These are phyloP conservation scores for Lumbricus terrestris DNA, from an alignment of 2,888 invertebrate genomes.

Conservation along the genomic window DNA sequence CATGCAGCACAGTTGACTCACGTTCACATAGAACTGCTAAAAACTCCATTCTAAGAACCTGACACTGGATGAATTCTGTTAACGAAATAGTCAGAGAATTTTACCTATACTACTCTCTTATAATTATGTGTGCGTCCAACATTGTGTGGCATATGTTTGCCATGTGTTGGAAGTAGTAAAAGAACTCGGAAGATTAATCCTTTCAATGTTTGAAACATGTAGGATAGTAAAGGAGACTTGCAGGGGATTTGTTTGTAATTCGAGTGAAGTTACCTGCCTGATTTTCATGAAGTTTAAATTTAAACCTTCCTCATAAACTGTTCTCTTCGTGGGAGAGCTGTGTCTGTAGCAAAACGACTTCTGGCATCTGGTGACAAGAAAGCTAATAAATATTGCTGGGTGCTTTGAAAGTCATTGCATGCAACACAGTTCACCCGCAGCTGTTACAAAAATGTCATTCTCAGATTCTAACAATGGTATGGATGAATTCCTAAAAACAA, in stretches of 20 bases:
- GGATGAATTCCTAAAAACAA: background rate
- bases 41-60: background rate
- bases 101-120: too few relatives aligned
- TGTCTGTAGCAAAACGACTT: background rate
- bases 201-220: too few relatives aligned
- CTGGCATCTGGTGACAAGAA: background rate
- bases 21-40: background rate
- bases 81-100: too few relatives aligned
- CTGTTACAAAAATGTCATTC: background rate
- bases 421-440: background rate
- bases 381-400: background rate
- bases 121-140: too few relatives aligned
- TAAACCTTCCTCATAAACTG: background rate
- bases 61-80: background rate
- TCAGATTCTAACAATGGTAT: background rate
- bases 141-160: too few relatives aligned
- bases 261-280: background rate
- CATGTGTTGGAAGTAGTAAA: too few relatives aligned
- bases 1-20: background rate
- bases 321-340: background rate
- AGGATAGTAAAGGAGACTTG: too few relatives aligned
- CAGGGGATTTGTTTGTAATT: too few relatives aligned
- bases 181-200: too few relatives aligned
- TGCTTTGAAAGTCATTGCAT: background rate
- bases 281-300: background rate